Conservation (phyloP, 2,888 invertebrate species). For the Timema podura region DNA sequence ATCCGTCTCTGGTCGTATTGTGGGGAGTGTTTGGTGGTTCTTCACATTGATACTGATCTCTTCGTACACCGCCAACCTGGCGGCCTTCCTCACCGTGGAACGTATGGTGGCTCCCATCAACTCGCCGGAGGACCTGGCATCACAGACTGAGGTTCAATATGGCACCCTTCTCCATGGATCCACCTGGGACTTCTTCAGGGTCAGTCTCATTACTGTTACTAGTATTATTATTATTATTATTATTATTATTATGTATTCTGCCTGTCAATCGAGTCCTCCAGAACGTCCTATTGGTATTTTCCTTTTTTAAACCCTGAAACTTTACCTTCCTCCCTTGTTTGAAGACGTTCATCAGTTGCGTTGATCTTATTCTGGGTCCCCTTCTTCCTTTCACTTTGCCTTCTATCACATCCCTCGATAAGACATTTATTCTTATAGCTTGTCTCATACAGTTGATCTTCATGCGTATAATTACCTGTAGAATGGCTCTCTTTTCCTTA, state of each 20-base stretch:
- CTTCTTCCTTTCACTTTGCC: not conserved
- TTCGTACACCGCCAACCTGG: constrained; percentile 97
- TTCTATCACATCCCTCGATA: too few relatives aligned
- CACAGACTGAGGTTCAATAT: constrained; percentile 90
- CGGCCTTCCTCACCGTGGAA: constrained; percentile 95
- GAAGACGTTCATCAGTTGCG: not conserved
- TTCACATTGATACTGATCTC: constrained; percentile 97
- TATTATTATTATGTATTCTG: too few relatives aligned
- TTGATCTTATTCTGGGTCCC: not conserved
- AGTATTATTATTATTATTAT: too few relatives aligned
- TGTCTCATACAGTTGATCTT: not conserved
- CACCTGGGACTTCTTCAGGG: constrained; percentile 84
- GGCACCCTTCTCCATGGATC: constrained; percentile 76
- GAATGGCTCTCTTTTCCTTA: not conserved
- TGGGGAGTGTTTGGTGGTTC: constrained; percentile 99
- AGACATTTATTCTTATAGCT: too few relatives aligned
- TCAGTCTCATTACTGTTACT: constrained; percentile 42
- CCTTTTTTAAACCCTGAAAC: too few relatives aligned
- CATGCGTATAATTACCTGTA: too few relatives aligned
- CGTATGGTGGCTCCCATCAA: constrained; percentile 95
- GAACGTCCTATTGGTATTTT: too few relatives aligned
- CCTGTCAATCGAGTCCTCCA: too few relatives aligned
- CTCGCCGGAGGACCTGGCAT: constrained; percentile 83
- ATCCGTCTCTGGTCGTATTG: constrained; percentile 88
- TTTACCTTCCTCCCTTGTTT: too few relatives aligned